Conservation (phyloP, 2,113 vertebrate genomes). For the Myiozetetes cayanensis region DNA sequence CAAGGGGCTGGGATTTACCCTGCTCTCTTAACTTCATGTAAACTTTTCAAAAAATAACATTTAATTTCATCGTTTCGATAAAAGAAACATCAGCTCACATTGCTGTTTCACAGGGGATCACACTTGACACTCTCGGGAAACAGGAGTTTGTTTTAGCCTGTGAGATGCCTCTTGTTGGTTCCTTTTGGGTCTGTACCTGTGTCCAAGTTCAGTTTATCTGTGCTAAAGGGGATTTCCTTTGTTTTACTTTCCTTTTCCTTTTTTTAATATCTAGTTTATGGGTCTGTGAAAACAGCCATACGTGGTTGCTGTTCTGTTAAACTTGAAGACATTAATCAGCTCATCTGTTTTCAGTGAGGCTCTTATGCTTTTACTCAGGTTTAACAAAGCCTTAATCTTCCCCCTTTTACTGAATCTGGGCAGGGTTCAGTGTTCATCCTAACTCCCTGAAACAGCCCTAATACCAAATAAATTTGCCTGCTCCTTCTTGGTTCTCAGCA, state of each 20-base stretch:
- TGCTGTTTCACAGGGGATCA: not conserved
- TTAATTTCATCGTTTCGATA: not conserved
- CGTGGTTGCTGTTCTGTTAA: not conserved
- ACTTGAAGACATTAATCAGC: not conserved
- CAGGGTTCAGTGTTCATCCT: not conserved
- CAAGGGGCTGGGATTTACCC: not conserved
- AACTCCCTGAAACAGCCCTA: not conserved
- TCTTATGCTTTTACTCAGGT: not conserved
- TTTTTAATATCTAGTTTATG: not conserved
- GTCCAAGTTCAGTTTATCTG: not conserved
- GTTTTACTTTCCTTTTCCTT: not conserved
- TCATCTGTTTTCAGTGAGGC: not conserved
- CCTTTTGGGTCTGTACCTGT: not conserved
- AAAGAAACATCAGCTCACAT: not conserved
- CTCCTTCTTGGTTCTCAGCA: not conserved
- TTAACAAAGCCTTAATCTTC: not conserved
- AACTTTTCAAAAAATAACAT: not conserved
- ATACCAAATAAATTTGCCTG: not conserved
- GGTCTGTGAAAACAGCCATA: not conserved
- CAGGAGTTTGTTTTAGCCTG: not conserved
- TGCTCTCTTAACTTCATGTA: not conserved
- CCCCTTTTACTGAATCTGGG: not conserved
- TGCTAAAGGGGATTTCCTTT: constrained; percentile 4
- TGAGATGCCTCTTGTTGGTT: not conserved
- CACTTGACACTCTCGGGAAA: not conserved